Conservation (phyloP, 2,888 invertebrate species). For the Platycheirus rosarum region DNA sequence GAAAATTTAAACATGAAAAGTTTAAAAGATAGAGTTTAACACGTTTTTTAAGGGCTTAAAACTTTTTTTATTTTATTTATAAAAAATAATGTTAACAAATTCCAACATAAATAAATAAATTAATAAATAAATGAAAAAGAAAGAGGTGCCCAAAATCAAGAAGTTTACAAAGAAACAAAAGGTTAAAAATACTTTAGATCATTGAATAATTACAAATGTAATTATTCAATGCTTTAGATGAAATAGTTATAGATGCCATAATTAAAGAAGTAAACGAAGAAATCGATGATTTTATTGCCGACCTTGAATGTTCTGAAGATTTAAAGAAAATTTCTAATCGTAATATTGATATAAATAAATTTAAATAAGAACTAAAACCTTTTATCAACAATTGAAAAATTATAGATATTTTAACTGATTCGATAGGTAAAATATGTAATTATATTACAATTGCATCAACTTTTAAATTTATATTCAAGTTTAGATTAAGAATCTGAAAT, state of each 20-base stretch:
- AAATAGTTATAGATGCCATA: constrained; percentile 26
- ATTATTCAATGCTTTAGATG: constrained; percentile 22
- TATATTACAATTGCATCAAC: constrained; percentile 11
- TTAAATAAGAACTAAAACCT: constrained; percentile 20
- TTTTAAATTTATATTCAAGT: constrained; percentile 11
- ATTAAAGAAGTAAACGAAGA: constrained; percentile 29
- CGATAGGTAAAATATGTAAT: background rate
- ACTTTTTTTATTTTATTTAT: no score
- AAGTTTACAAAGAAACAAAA: constrained; percentile 17
- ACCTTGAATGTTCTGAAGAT: constrained; percentile 9
- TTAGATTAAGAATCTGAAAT: no score
- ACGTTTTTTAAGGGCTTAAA: no score
- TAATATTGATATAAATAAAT: constrained; percentile 28
- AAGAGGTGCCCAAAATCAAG: background rate
- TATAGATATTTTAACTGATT: no score
- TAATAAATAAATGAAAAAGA: no score
- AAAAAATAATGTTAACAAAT: no score
- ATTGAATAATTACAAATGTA: no score
- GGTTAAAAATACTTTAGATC: constrained; percentile 25
- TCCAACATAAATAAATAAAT: no score
- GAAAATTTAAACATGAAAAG: no score
- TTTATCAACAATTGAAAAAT: background rate
- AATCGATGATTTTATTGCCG: constrained; percentile 14
- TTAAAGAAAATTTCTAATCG: constrained; percentile 23
- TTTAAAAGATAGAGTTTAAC: no score